Percentiles rank a stretch among this genome's conserved stretches.
phyloP scores from a whole-genome alignment of 2,888 invertebrate species.

The Rhingia campestris region DNA sequence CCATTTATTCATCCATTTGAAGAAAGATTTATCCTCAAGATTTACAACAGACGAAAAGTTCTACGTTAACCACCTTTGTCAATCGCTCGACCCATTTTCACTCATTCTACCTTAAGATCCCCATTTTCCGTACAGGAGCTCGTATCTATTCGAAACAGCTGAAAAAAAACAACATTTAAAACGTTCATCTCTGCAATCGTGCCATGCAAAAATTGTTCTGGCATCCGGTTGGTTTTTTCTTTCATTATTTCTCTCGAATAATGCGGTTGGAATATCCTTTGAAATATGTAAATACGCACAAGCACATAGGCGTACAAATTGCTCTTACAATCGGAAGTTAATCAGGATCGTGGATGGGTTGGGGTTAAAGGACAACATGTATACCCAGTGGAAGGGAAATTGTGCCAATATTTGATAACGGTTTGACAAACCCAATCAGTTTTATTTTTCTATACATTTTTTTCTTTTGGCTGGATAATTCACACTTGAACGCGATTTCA shows the following conservation, averaged over 20 bases:
- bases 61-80: constrained; percentile 1
- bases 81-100: constrained; percentile 2
- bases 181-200: constrained; percentile 30
- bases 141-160: not conserved
- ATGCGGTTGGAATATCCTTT: constrained; percentile 31
- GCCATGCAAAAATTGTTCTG: constrained; percentile 1
- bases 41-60: not conserved
- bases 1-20: too few species aligned
- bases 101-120: constrained; percentile 3
- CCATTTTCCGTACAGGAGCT: constrained; percentile 1
- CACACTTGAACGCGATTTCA: constrained; percentile 3
- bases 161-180: constrained; percentile 48
- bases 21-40: not conserved
- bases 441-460: not conserved
- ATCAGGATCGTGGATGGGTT: constrained; percentile 24
- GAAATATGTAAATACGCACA: not conserved
- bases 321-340: constrained; percentile 37
- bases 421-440: constrained; percentile 23
- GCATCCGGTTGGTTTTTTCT: constrained; percentile 52
- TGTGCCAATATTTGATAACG: constrained; percentile 42
- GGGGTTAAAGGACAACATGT: constrained; percentile 7
- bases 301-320: not conserved
- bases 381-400: not conserved
- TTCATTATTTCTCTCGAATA: constrained; percentile 29
- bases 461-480: too few species aligned